Evolutionary conservation across 2,797 vertebrate genomes (phyloP).

Genomic region (Melanogrammus aeglefinus): DNA sequence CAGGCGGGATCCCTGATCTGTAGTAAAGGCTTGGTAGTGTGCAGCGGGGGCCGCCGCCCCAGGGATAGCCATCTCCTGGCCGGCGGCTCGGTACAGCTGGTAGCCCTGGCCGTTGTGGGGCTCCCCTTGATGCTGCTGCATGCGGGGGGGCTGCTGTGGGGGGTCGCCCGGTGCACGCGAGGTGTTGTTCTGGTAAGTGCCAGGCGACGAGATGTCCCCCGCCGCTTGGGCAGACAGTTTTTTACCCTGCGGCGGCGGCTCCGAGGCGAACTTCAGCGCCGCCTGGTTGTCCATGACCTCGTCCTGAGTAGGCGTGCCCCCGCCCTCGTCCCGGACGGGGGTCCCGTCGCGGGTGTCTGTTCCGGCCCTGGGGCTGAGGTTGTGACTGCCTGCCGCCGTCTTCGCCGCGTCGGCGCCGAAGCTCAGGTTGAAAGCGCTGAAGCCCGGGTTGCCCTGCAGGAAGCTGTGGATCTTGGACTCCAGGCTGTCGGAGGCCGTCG

Average conservation of each 20-base stretch:
- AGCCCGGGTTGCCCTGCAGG: constrained; percentile 86
- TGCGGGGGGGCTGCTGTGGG: constrained; percentile 51
- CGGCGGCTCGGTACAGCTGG: constrained; percentile 34
- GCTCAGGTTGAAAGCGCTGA: constrained; percentile 83
- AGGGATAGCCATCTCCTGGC: constrained; percentile 29
- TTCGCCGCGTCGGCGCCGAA: constrained; percentile 69
- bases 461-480: constrained; percentile 97
- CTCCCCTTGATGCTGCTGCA: constrained; percentile 26
- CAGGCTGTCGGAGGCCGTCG: constrained; percentile 66
- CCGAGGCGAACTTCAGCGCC: constrained; percentile 57
- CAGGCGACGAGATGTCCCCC: constrained; percentile 55
- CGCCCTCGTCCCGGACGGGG: constrained; percentile 89
- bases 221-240: constrained; percentile 10
- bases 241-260: constrained; percentile 3
- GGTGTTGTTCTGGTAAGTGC: constrained; percentile 59
- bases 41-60: constrained; percentile 54
- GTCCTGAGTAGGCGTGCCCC: constrained; percentile 94
- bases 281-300: constrained; percentile 90
- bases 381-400: constrained; percentile 24
- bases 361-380: constrained; percentile 62
- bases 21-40: constrained; percentile 74
- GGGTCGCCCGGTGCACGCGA: constrained; percentile 35
- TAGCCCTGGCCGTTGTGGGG: constrained; percentile 61
- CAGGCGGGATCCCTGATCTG: constrained; percentile 75
- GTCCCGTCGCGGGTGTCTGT: constrained; percentile 89